Percentiles rank a stretch among this genome's conserved stretches.
These are phyloP conservation scores for Epinephelus lanceolatus DNA, from an alignment of 2,113 vertebrate species.

Conservation along the genomic window DNA sequence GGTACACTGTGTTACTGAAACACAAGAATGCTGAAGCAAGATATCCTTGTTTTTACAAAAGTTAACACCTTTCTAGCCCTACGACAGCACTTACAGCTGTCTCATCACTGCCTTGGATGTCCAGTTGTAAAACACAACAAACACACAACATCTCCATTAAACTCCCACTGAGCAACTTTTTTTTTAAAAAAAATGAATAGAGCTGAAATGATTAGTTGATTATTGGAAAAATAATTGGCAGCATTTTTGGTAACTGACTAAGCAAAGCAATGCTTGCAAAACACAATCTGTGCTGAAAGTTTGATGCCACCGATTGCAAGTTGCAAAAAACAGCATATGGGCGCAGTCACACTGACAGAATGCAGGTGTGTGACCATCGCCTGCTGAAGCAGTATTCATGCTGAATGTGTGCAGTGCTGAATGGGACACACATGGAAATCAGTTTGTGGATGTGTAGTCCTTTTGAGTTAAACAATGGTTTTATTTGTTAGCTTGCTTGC, in stretches of 20 bases:
- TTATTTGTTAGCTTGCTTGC: too few species aligned
- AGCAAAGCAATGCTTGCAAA: neutral
- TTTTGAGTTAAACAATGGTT: too few species aligned
- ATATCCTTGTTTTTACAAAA: neutral
- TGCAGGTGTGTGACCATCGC: too few species aligned
- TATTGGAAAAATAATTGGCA: neutral
- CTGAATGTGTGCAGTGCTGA: too few species aligned
- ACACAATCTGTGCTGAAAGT: neutral
- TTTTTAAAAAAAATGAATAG: neutral
- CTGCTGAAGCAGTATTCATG: too few species aligned
- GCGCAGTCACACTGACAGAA: too few species aligned
- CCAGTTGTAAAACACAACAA: neutral
- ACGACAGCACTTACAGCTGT: too few species aligned
- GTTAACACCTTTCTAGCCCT: neutral
- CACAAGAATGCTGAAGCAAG: neutral
- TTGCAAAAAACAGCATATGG: too few species aligned
- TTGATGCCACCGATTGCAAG: too few species aligned
- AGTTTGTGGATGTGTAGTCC: too few species aligned
- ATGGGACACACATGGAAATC: too few species aligned
- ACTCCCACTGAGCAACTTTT: neutral
- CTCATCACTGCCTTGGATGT: neutral
- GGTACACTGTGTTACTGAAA: neutral
- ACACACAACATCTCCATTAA: too few species aligned
- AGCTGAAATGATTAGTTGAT: neutral
- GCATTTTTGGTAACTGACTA: neutral